A percentile compares a stretch with the other conserved stretches of the same genome.
These are phyloP conservation scores for Bombus impatiens DNA, from an alignment of 1,140 invertebrate species.

Conservation along the genomic window DNA sequence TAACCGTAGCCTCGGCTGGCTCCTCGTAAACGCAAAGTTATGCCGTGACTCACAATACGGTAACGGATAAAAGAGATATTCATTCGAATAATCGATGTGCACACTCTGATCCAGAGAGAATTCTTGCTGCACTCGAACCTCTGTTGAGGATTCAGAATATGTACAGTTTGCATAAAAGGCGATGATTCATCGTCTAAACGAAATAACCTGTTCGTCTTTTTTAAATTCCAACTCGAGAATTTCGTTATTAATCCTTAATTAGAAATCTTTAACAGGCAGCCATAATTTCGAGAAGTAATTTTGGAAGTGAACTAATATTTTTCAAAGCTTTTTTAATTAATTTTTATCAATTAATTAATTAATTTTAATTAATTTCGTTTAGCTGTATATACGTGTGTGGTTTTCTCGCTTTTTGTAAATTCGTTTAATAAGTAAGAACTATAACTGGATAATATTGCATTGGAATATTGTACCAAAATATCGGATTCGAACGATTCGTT, in stretches of 20 bases:
- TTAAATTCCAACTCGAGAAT: too few relatives aligned
- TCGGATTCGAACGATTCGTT: too few relatives aligned
- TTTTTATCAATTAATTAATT: too few relatives aligned
- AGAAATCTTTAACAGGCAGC: neutral
- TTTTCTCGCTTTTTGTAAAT: too few relatives aligned
- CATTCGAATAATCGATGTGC: constrained; percentile 28
- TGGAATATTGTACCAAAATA: too few relatives aligned
- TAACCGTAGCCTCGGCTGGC: neutral
- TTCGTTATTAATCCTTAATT: too few relatives aligned
- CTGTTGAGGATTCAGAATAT: neutral
- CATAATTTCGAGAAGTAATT: neutral
- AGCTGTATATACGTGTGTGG: too few relatives aligned
- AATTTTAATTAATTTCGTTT: too few relatives aligned
- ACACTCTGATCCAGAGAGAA: constrained; percentile 1
- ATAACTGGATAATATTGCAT: too few relatives aligned
- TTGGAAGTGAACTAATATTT: neutral
- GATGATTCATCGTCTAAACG: constrained; percentile 41
- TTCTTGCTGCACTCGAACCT: constrained; percentile 5
- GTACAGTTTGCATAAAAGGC: neutral
- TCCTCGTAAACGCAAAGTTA: constrained; percentile 30
- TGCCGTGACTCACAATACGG: constrained; percentile 36
- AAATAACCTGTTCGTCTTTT: neutral
- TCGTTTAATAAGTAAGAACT: too few relatives aligned
- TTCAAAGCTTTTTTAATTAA: too few relatives aligned
- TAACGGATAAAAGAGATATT: constrained; percentile 41